Evolutionary conservation across 2,888 invertebrate species (phyloP).

Genomic region (Nephrotoma guestfalica): DNA sequence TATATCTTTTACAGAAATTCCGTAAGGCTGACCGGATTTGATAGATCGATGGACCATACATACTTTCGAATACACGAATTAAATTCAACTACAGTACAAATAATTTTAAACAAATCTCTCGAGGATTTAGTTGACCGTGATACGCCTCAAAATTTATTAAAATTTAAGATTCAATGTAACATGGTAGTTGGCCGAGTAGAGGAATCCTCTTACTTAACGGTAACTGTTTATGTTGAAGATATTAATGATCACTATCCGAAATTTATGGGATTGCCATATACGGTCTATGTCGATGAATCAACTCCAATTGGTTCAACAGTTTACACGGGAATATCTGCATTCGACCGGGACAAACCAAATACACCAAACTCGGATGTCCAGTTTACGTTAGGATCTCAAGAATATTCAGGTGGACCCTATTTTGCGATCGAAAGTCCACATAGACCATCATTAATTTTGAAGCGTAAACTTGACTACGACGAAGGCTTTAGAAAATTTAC

Average conservation of each 20-base stretch:
- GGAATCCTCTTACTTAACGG: slow-evolving; percentile 64
- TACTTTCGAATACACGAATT: slow-evolving; percentile 41
- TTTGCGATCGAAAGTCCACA: slow-evolving; percentile 71
- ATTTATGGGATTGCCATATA: slow-evolving; percentile 65
- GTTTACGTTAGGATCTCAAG: slow-evolving; percentile 56
- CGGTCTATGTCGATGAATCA: slow-evolving; percentile 63
- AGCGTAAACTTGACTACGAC: slow-evolving; percentile 64
- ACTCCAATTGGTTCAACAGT: slow-evolving; percentile 65
- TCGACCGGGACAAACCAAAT: slow-evolving; percentile 74
- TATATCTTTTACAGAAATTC: slow-evolving; percentile 11
- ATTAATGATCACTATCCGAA: slow-evolving; percentile 71
- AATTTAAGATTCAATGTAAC: slow-evolving; percentile 60
- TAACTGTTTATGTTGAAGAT: slow-evolving; percentile 80
- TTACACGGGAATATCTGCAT: slow-evolving; percentile 64
- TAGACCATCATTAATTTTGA: slow-evolving; percentile 57
- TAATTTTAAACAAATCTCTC: slow-evolving; percentile 59
- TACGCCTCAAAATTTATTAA: slow-evolving; percentile 63
- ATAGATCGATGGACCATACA: slow-evolving; percentile 27
- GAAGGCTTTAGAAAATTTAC: slow-evolving; percentile 61
- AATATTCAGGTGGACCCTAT: slow-evolving; percentile 25
- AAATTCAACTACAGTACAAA: slow-evolving; percentile 61
- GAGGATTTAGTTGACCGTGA: slow-evolving; percentile 71
- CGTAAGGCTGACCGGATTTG: slow-evolving; percentile 24
- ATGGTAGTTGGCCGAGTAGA: slow-evolving; percentile 25
- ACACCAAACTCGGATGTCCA: slow-evolving; percentile 78